A percentile compares a stretch with the other conserved stretches of the same genome.
Evolutionary conservation across 2,113 vertebrate genomes (phyloP).

Genomic region (Cygnus atratus): DNA sequence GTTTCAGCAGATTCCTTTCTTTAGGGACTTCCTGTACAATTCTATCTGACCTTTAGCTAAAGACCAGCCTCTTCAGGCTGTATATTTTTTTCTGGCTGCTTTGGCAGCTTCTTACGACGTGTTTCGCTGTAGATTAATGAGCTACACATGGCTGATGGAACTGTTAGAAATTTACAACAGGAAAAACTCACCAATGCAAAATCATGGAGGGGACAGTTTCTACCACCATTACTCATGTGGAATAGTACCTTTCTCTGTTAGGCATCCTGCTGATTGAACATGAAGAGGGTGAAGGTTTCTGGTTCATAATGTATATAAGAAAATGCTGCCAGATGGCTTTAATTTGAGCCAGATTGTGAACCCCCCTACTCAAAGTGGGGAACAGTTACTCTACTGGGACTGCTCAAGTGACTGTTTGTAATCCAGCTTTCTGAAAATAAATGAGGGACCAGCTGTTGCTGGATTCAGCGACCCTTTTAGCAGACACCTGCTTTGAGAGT

Average conservation of each 20-base stretch:
- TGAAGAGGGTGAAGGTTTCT: constrained; percentile 69
- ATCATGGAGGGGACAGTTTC: constrained; percentile 41
- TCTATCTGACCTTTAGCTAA: constrained; percentile 60
- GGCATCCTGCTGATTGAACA: constrained; percentile 67
- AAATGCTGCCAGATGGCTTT: constrained; percentile 61
- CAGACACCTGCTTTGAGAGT: constrained; percentile 44
- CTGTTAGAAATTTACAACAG: constrained; percentile 37
- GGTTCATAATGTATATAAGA: constrained; percentile 32
- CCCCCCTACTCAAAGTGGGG: constrained; percentile 36
- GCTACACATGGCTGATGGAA: constrained; percentile 53
- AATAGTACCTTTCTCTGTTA: constrained; percentile 58
- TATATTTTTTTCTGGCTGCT: constrained; percentile 27
- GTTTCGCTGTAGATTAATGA: constrained; percentile 58
- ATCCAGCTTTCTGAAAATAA: constrained; percentile 48
- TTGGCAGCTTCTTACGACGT: constrained; percentile 49
- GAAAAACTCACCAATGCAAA: background rate
- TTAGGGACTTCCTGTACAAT: constrained; percentile 60
- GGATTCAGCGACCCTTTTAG: constrained; percentile 10
- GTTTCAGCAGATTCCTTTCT: constrained; percentile 58
- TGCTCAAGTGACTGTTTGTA: constrained; percentile 60
- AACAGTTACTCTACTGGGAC: constrained; percentile 42
- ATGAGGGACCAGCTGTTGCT: background rate
- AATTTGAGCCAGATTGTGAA: constrained; percentile 64
- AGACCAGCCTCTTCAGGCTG: constrained; percentile 39
- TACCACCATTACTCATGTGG: constrained; percentile 37